Base-by-base conservation (phyloP, 1,140 invertebrate genomes). In the Cardiocondyla obscurior region DNA sequence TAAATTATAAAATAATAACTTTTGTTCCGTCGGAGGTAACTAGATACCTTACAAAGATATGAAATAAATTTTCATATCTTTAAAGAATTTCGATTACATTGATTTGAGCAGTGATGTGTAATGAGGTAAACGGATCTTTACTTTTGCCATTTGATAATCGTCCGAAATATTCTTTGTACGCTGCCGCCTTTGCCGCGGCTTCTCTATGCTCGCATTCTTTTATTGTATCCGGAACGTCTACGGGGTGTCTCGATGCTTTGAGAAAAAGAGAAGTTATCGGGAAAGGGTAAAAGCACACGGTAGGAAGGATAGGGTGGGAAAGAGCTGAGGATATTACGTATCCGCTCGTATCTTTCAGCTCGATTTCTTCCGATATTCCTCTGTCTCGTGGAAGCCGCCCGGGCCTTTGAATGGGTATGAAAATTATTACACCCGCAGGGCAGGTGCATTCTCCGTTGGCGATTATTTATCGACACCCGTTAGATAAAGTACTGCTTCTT, bases 341-440 rank as follows among this genome's bases (percentile, higher is more conserved):
- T 86, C 58, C 73, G 83, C 65, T 88, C 83, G 76, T 88, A 88
- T 88, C 87, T 88, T 88, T 88, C 87, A 88, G 83, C 86, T 88
- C 87, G 87, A 88, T 88, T 88, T 88, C 87, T 88, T 83, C 85
- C 87, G 87, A 88, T 88, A 88, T 88, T 88, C 87, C 86, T 88
- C 86, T 88, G 86, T 88, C 87, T 88, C 87, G 83, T 57, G 77
- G 51, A 87, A 67, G 67, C 77, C 67, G 67, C 72, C 42, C 60
- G 53, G 49, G 33, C 73, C 87, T 53, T 69, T 85, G 86, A 88
- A 88, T 88, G 83, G 86, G 12, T 83, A 85, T 67, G 87, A 88
- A 88, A 88, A 88, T 88, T 88, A 88, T 87, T 88, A 88, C 57
- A 73, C 77, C 85, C 85, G 65, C 74, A 79, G 74, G 86, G 44